A percentile compares a stretch with the other conserved stretches of the same genome.
Evolutionary conservation across 2,797 vertebrate genomes (phyloP).

Genomic region (Antennarius maculatus): DNA sequence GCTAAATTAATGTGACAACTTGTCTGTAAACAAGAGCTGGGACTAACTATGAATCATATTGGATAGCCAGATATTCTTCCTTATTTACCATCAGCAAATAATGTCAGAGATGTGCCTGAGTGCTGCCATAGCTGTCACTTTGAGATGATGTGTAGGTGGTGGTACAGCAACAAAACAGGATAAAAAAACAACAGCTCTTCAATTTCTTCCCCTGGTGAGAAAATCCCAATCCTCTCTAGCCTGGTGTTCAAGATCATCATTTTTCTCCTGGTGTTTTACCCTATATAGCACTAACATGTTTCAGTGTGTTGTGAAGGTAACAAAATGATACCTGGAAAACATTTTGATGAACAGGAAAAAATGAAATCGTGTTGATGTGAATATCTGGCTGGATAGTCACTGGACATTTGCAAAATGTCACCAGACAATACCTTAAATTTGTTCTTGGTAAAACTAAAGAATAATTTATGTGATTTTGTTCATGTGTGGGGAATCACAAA

Average conservation of each 20-base stretch:
- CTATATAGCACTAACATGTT: not conserved
- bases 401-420: not conserved
- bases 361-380: too few species aligned
- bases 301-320: too few species aligned
- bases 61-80: slow-evolving; percentile 56
- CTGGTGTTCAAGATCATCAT: slow-evolving; percentile 20
- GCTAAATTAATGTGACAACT: slow-evolving; percentile 75
- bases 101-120: slow-evolving; percentile 63
- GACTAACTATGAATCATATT: slow-evolving; percentile 70
- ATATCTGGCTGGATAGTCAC: not conserved
- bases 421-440: not conserved
- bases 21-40: slow-evolving; percentile 71
- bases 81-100: slow-evolving; percentile 71
- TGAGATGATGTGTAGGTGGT: slow-evolving; percentile 69
- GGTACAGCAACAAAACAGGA: slow-evolving; percentile 61
- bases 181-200: slow-evolving; percentile 54
- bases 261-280: slow-evolving; percentile 32
- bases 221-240: slow-evolving; percentile 42
- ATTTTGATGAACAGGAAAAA: too few species aligned
- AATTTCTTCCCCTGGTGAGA: slow-evolving; percentile 43
- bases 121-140: slow-evolving; percentile 66
- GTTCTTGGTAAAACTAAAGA: too few species aligned
- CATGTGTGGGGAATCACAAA: not conserved
- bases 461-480: too few species aligned
- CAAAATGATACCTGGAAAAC: too few species aligned